Evolutionary conservation across 37 sponge, comb jelly and placozoan genomes (phyloP).

Genomic region (Hormiphora californensis): DNA sequence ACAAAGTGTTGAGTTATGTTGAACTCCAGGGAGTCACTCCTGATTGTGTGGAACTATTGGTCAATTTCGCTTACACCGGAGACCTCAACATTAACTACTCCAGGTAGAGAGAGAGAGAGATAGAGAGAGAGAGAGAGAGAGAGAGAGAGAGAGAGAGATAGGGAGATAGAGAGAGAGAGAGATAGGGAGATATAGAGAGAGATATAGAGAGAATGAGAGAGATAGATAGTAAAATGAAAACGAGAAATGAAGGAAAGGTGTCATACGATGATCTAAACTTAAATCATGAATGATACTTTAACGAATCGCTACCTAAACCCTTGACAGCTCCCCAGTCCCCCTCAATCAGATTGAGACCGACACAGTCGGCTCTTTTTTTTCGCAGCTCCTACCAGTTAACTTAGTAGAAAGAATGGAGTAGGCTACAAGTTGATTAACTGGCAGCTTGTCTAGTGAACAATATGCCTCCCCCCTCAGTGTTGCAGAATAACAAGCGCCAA

Average conservation of each 20-base stretch:
- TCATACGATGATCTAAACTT: too few species aligned
- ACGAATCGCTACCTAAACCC: not conserved
- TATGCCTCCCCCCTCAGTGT: too few species aligned
- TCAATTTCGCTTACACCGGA: slow-evolving; percentile 31
- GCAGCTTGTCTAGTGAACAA: too few species aligned
- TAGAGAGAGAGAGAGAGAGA: not conserved
- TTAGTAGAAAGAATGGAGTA: too few species aligned
- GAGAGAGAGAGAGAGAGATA: too few species aligned
- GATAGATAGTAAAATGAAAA: not conserved
- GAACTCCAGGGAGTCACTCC: not conserved
- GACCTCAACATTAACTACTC: not conserved
- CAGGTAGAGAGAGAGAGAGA: not conserved
- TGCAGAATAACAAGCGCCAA: too few species aligned
- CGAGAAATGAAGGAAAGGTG: too few species aligned
- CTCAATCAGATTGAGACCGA: not conserved
- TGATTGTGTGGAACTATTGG: slow-evolving; percentile 11
- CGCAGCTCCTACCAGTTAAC: too few species aligned
- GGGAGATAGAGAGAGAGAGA: not conserved
- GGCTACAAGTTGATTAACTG: too few species aligned
- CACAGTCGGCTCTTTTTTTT: too few species aligned
- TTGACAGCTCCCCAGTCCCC: not conserved
- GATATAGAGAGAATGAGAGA: not conserved
- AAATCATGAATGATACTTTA: not conserved
- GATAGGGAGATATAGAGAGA: not conserved
- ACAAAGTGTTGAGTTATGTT: not conserved